Evolutionary conservation across 2,113 vertebrate species (phyloP).

Genomic region (Apodemus sylvaticus): DNA sequence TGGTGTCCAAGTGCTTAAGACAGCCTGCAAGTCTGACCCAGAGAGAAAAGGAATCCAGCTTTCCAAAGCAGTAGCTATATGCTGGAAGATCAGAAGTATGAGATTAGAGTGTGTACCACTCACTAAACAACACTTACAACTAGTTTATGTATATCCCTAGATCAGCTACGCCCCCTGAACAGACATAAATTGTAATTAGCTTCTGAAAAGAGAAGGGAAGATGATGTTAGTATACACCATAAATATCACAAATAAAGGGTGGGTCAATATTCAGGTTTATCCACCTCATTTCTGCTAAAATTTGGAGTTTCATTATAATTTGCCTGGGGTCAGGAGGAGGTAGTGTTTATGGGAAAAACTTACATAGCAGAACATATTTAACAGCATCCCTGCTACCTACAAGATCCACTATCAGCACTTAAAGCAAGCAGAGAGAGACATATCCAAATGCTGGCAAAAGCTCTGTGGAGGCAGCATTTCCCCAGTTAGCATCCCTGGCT

Average conservation of each 20-base stretch:
- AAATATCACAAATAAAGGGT: background rate
- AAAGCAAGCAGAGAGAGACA: background rate
- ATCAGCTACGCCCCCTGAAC: background rate
- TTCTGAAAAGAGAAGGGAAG: background rate
- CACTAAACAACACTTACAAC: background rate
- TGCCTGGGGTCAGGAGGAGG: background rate
- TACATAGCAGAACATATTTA: background rate
- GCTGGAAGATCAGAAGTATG: background rate
- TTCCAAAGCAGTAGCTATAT: background rate
- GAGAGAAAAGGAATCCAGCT: background rate
- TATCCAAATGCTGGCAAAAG: background rate
- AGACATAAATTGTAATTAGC: conserved; percentile 9
- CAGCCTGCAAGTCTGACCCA: background rate
- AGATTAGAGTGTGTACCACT: background rate
- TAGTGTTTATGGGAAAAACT: background rate
- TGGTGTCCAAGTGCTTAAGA: background rate
- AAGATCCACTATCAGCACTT: background rate
- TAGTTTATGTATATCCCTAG: background rate
- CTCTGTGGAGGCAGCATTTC: background rate
- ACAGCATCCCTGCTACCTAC: background rate
- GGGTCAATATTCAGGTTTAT: background rate
- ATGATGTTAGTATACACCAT: background rate
- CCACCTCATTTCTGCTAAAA: background rate
- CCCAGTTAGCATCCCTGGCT: background rate
- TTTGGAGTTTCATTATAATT: background rate